Evolutionary conservation across 2,888 invertebrate species (phyloP), one percentile per base, ranked within the genome.

Genomic region (Nymphalis urticae): DNA sequence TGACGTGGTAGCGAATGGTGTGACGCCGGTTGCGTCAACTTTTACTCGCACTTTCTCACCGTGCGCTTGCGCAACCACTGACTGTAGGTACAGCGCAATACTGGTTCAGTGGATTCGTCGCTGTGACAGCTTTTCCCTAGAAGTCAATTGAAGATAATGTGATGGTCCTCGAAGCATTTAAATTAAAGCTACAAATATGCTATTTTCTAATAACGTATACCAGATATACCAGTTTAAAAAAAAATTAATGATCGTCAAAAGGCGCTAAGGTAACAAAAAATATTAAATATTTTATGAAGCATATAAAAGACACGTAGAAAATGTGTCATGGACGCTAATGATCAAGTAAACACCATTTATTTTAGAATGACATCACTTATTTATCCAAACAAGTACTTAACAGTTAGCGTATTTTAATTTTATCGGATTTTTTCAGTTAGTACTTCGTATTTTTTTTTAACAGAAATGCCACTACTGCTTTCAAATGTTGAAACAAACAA

Each of bases 21-120:
- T 90, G 92, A 90, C 91, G 90, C 85, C 80, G 77, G 86, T 92
- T 92, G 92, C 92, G 90, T 92, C 92, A 91, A 92, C 92, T 92
- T 92, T 92, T 92, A 92, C 92, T 92, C 87, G 88, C 92, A 92
- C 92, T 92, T 92, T 92, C 92, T 88, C 89, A 87, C 73, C 79
- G 75, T 84, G 85, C 85, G 83, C 90, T 92, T 92, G 90, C 92
- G 92, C 92, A 92, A 92, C 87, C 75, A 71, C 62, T 77, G 79
- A 42, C 42, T 3, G 42, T 42, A 42, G 42, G 42, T 76, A 73
- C 79, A 63, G 74, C 77, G 83, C 87, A 85, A 86, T 88, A 89
- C 90, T 87, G 85, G 89, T 88, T 86, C 85, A 85, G 76, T 83
- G 83, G 81, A 83, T 82, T 82, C 81, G 76, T 74, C 78, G 78